Conservation (phyloP, 2,113 vertebrate genomes). For the Chunga burmeisteri region DNA sequence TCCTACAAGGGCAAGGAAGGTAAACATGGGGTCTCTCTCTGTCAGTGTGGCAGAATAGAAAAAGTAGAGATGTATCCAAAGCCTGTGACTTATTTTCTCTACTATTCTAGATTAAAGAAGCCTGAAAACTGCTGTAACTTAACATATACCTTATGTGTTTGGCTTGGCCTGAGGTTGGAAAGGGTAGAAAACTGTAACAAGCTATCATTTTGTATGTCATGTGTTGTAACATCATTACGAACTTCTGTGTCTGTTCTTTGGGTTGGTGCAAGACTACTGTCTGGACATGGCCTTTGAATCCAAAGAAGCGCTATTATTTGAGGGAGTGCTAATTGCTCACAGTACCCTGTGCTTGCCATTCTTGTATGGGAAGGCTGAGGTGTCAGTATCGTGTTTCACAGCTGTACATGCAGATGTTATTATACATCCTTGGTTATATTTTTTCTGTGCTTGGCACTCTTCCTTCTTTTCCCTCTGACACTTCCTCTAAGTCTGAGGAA, state of each 20-base stretch:
- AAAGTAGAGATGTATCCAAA: background rate
- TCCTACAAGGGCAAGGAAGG: background rate
- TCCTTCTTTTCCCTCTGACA: background rate
- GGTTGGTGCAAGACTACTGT: background rate
- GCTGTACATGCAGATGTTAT: background rate
- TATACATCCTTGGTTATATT: background rate
- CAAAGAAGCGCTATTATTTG: background rate
- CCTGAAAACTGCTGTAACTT: background rate
- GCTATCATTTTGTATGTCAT: background rate
- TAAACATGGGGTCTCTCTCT: background rate
- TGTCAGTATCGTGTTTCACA: background rate
- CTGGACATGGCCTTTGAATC: background rate
- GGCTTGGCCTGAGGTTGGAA: background rate
- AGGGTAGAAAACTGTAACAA: background rate
- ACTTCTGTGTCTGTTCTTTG: background rate
- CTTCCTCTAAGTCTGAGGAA: background rate
- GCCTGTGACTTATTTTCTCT: background rate
- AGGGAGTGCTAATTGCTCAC: background rate
- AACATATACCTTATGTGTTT: background rate
- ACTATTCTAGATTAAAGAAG: background rate
- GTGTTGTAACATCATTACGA: accelerated
- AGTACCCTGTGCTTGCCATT: background rate
- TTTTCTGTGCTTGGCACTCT: background rate
- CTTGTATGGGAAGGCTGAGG: background rate
- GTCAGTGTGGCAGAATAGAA: background rate